Evolutionary conservation across 2,888 invertebrate species (phyloP).

Genomic region (Salticus scenicus): DNA sequence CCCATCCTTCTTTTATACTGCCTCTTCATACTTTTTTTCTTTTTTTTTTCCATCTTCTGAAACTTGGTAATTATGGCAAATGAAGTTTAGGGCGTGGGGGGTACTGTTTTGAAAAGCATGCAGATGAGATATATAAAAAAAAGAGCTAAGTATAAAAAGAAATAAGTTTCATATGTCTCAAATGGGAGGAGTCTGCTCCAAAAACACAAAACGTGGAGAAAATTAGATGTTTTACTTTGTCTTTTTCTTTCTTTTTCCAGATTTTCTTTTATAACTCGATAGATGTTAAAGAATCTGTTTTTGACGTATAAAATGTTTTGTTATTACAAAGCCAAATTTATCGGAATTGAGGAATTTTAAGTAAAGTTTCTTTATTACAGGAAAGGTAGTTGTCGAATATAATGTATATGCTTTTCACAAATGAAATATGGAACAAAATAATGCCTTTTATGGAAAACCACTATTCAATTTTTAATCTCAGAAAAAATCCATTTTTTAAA

Average conservation of each 20-base stretch:
- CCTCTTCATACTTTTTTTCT: neutral
- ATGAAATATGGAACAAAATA: too few species aligned
- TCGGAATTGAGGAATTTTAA: neutral
- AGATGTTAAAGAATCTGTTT: slow-evolving; percentile 28
- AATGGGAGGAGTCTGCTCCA: slow-evolving; percentile 41
- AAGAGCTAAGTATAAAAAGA: neutral
- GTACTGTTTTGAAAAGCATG: slow-evolving; percentile 23
- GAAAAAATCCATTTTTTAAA: too few species aligned
- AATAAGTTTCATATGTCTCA: slow-evolving; percentile 27
- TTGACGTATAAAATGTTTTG: slow-evolving; percentile 34
- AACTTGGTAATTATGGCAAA: slow-evolving; percentile 53
- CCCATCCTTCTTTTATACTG: slow-evolving; percentile 47
- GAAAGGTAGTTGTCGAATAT: too few species aligned
- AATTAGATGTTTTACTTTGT: slow-evolving; percentile 61
- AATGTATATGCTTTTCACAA: too few species aligned
- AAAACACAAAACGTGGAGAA: slow-evolving; percentile 61
- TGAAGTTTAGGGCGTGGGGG: slow-evolving; percentile 61
- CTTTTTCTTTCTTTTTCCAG: slow-evolving; percentile 22
- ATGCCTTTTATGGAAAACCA: too few species aligned
- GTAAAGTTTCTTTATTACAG: neutral
- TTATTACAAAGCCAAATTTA: slow-evolving; percentile 34
- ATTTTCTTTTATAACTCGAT: neutral
- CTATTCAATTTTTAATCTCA: too few species aligned
- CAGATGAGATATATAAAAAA: slow-evolving; percentile 48
- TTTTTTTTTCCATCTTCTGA: neutral